A percentile compares a stretch with the other conserved stretches of the same genome.
Conservation (phyloP, 2,888 invertebrate genomes). For the Choristoneura rosaceana region DNA sequence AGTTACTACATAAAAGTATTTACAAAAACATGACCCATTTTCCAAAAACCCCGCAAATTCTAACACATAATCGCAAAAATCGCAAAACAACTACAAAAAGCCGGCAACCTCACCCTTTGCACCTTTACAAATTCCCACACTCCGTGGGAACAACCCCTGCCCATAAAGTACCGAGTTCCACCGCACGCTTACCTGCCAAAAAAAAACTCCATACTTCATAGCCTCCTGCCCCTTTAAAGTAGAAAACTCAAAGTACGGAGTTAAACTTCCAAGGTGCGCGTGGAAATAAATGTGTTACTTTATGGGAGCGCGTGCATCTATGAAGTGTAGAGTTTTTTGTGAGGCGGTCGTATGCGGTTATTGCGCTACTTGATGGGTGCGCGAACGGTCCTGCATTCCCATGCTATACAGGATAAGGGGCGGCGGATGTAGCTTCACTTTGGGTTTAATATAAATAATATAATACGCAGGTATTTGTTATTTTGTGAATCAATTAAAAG, state of each 20-base stretch:
- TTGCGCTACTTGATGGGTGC: conserved; percentile 64
- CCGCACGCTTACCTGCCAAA: conserved; percentile 50
- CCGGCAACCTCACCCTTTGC: conserved; percentile 67
- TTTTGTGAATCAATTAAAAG: not conserved
- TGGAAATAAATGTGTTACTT: conserved; percentile 59
- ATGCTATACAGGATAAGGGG: conserved; percentile 74
- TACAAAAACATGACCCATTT: conserved; percentile 27
- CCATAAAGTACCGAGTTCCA: conserved; percentile 69
- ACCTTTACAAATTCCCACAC: conserved; percentile 82
- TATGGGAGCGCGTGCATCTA: conserved; percentile 60
- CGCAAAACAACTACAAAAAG: conserved; percentile 37
- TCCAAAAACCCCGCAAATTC: conserved; percentile 49
- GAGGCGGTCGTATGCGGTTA: conserved; percentile 45
- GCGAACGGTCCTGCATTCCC: conserved; percentile 73
- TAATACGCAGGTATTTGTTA: not conserved
- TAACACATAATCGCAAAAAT: conserved; percentile 29
- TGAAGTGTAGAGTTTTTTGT: conserved; percentile 61
- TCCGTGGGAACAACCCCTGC: conserved; percentile 77
- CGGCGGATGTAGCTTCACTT: conserved; percentile 73
- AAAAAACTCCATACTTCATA: conserved; percentile 68
- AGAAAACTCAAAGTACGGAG: conserved; percentile 59
- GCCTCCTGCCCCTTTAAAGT: conserved; percentile 62
- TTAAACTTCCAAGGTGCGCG: conserved; percentile 51
- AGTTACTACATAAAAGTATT: not conserved
- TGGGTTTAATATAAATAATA: not conserved